These are phyloP conservation scores for Dasysyrphus albostriatus DNA, from an alignment of 2,888 invertebrate species.

Conservation along the genomic window DNA sequence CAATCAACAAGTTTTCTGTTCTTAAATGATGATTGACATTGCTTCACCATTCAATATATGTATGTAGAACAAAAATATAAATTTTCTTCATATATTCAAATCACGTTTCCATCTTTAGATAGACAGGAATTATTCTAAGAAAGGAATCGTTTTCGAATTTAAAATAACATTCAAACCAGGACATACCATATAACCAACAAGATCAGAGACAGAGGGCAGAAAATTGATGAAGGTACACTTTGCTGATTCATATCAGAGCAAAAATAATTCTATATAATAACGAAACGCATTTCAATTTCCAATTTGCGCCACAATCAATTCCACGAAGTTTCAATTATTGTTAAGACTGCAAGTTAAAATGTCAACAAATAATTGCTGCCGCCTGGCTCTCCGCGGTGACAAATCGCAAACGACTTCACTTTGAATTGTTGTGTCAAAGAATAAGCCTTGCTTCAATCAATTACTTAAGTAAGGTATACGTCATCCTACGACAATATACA, in stretches of 20 bases:
- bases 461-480: not conserved
- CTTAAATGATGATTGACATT: conserved; percentile 65
- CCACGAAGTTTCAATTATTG: conserved; percentile 23
- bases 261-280: not conserved
- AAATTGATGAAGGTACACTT: not conserved
- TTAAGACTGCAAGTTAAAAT: conserved; percentile 19
- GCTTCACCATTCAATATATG: conserved; percentile 21
- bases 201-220: not conserved
- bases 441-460: conserved; percentile 19
- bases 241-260: conserved; percentile 21
- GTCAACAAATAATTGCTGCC: conserved; percentile 32
- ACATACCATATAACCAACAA: not conserved
- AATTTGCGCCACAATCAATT: conserved; percentile 18
- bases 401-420: not conserved
- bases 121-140: conserved; percentile 25
- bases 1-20: conserved; percentile 42
- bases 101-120: conserved; percentile 14
- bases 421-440: not conserved
- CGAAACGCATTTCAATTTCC: conserved; percentile 24
- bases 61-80: not conserved
- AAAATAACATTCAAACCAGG: not conserved
- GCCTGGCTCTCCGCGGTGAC: not conserved
- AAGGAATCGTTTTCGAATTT: conserved; percentile 7
- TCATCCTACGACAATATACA: not conserved
- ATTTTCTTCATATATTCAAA: conserved; percentile 38